Percentiles rank a stretch among this genome's conserved stretches.
phyloP scores from a whole-genome alignment of 1,140 invertebrate genomes.

The Drosophila burlai region DNA sequence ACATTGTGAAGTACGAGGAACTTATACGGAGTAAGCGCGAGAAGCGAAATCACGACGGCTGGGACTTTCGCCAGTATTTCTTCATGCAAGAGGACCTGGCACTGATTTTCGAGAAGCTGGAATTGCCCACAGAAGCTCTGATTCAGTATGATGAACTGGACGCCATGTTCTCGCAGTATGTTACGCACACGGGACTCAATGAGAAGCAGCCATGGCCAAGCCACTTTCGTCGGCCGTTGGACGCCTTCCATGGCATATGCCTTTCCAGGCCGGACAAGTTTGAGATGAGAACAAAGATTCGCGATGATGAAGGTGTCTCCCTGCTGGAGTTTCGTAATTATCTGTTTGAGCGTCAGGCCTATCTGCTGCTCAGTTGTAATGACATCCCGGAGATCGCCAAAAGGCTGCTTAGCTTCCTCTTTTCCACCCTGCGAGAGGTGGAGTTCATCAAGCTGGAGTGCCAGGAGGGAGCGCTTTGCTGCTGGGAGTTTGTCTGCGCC shows the following conservation, averaged over 20 bases:
- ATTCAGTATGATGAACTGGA: conserved; percentile 99
- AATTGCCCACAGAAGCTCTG: conserved; percentile 96
- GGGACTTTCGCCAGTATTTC: conserved; percentile 98
- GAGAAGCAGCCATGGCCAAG: conserved; percentile 93
- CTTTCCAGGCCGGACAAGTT: conserved; percentile 89
- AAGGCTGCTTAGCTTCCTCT: conserved; percentile 75
- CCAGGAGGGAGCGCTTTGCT: conserved; percentile 93
- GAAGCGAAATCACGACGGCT: conserved; percentile 94
- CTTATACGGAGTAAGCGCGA: conserved; percentile 95
- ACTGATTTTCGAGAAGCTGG: conserved; percentile 97
- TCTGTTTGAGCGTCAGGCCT: conserved; percentile 96
- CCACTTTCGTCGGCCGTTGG: conserved; percentile 91
- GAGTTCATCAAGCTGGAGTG: conserved; percentile 85
- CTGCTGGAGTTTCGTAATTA: conserved; percentile 97
- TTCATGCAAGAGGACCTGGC: conserved; percentile 97
- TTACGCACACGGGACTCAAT: conserved; percentile 95
- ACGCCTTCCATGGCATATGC: conserved; percentile 93
- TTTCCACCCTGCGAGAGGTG: conserved; percentile 80
- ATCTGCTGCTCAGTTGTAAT: conserved; percentile 72
- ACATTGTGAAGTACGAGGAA: conserved; percentile 95
- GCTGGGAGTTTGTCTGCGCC: conserved; percentile 97
- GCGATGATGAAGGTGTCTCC: conserved; percentile 89
- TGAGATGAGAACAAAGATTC: conserved; percentile 89
- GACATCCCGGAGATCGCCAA: conserved; percentile 81
- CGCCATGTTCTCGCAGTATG: conserved; percentile 98